Evolutionary conservation across 2,888 invertebrate species (phyloP).

Genomic region (Tetheella fluctuosa): DNA sequence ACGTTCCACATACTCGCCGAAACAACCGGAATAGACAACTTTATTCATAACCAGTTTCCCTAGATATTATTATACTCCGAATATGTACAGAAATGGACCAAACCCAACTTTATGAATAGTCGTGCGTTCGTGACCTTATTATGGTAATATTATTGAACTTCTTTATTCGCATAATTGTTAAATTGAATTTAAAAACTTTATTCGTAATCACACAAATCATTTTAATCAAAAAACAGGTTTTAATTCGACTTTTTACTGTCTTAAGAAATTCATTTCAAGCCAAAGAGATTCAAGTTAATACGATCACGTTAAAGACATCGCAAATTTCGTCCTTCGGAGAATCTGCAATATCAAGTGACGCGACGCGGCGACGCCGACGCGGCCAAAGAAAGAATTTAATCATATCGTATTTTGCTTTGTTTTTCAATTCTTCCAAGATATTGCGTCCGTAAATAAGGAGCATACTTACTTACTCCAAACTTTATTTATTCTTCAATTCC

Average conservation of each 20-base stretch:
- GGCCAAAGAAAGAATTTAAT: constrained; percentile 42
- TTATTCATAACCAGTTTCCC: constrained; percentile 7
- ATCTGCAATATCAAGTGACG: constrained; percentile 44
- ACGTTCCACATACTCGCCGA: neutral
- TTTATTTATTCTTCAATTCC: constrained; percentile 1
- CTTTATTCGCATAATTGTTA: neutral
- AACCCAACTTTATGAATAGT: constrained; percentile 9
- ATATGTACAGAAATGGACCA: constrained; percentile 6
- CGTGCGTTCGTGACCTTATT: constrained; percentile 6
- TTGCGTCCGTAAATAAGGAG: constrained; percentile 22
- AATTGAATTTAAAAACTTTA: neutral
- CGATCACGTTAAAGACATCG: constrained; percentile 29
- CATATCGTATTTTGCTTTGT: constrained; percentile 28
- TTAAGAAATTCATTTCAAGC: constrained; percentile 10
- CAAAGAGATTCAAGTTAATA: constrained; percentile 23
- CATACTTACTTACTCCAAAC: constrained; percentile 7
- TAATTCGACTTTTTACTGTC: neutral
- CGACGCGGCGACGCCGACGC: too few relatives aligned
- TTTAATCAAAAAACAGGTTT: neutral
- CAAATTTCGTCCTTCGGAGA: constrained; percentile 30
- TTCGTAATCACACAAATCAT: neutral
- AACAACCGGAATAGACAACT: neutral
- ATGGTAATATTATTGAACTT: neutral
- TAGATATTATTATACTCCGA: constrained; percentile 4
- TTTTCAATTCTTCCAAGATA: constrained; percentile 30